Base-by-base conservation (phyloP, 2,888 invertebrate genomes). In the Drosophila kanekoi region DNA sequence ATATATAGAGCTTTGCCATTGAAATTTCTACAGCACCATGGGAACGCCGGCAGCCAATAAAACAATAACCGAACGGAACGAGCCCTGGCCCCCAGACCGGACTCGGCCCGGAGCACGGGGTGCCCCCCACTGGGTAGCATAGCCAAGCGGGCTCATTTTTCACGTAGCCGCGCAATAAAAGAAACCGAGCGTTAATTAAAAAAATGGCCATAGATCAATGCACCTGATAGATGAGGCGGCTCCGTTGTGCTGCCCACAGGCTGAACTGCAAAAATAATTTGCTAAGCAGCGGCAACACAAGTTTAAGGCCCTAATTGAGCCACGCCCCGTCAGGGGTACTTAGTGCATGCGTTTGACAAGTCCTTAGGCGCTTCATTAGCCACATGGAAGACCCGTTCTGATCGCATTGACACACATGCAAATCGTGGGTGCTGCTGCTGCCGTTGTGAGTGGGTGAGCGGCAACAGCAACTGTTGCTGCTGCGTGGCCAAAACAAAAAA, bases 141-240 rank as follows among this genome's bases (percentile, higher is more conserved):
- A 28, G 28, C 44, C 13, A 16, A 9, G 8, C 33, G 37, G 37
- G 51, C 54, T 61, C 67, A 83, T 79, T 82, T 81, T 81, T 82
- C 83, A 77, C 79, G 79, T 71, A 68, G 83, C 57, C 67, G 66
- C 71, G 67, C 75, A 81, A 81, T 84, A 81, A 89, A 86, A 87
- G 89, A 79, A 89, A 89, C 85, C 72, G 77, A 81, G 82, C 89
- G 86, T 89, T 86, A 86, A 86, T 86, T 86, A 86, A 86, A 89
- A 87, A 89, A 86, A 81, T 87, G 70, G 76, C 81, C 76, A 85
- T 81, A 89, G 86, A 86, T 86, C 89, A 89, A 89, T 86, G 88
- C 89, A 86, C 88, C 89, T 87, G 86, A 86, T 86, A 85, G 74
- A 77, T 86, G 73, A 69, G 73, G 76, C 52, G 16, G 52, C 40